Evolutionary conservation across 2,797 vertebrate species (phyloP).

Genomic region (Artibeus lituratus): DNA sequence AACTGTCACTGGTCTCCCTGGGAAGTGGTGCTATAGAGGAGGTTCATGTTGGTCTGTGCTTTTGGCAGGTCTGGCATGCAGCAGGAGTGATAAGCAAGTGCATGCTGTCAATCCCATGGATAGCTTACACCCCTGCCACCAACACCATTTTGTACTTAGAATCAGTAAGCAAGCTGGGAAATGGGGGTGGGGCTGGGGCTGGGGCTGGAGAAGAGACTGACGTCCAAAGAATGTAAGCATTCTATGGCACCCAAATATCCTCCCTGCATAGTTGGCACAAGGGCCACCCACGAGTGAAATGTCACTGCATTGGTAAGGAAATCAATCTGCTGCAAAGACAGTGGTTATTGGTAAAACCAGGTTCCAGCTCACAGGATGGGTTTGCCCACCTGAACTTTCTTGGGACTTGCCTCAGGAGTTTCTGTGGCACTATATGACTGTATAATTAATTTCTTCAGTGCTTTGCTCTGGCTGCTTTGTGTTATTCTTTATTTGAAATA

Average conservation of each 20-base stretch:
- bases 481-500: slow-evolving; percentile 52
- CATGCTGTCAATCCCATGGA: background rate
- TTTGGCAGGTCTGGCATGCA: background rate
- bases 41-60: background rate
- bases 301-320: background rate
- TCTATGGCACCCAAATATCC: background rate
- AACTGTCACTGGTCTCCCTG: background rate
- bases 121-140: background rate
- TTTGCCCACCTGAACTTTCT: background rate
- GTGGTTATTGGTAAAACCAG: background rate
- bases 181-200: background rate
- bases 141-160: background rate
- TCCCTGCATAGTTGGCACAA: background rate
- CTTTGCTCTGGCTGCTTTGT: slow-evolving; percentile 36
- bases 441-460: slow-evolving; percentile 49
- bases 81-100: background rate
- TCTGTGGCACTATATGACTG: background rate
- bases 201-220: background rate
- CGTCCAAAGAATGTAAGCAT: background rate
- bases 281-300: background rate
- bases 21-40: background rate
- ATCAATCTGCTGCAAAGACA: background rate
- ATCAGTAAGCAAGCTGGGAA: background rate
- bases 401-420: background rate
- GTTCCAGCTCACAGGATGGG: background rate